phyloP scores from a whole-genome alignment of 2,113 vertebrate species.

The Choloepus hoffmanni region DNA sequence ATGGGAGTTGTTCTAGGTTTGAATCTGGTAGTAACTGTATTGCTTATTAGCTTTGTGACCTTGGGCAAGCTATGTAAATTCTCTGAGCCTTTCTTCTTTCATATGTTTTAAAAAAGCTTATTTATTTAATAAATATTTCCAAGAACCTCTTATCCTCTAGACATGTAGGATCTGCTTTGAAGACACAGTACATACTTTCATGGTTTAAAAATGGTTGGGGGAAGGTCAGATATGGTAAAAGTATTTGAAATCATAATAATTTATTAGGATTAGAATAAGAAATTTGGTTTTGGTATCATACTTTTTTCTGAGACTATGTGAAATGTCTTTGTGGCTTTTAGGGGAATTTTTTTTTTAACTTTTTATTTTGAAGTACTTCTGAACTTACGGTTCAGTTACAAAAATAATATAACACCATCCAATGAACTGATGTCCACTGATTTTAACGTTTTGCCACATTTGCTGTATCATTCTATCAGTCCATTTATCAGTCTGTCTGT shows the following conservation, averaged over 20 bases:
- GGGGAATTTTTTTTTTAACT: not conserved
- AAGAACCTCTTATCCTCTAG: not conserved
- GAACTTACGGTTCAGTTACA: too few relatives aligned
- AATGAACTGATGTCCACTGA: too few relatives aligned
- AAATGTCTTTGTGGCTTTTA: not conserved
- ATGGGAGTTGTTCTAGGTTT: constrained; percentile 41
- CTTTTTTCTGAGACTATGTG: not conserved
- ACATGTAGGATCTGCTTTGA: not conserved
- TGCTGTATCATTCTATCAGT: too few relatives aligned
- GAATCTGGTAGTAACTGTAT: not conserved
- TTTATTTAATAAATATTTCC: constrained; percentile 28
- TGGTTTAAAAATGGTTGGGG: not conserved
- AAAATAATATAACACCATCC: too few relatives aligned
- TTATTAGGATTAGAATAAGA: constrained; percentile 39
- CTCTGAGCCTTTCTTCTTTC: not conserved
- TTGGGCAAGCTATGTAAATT: not conserved
- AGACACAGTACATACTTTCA: not conserved
- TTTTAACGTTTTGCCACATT: too few relatives aligned
- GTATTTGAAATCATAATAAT: constrained; percentile 22
- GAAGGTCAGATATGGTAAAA: not conserved
- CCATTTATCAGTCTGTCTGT: too few relatives aligned
- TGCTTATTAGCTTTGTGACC: not conserved
- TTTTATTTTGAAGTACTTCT: too few relatives aligned
- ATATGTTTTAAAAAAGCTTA: not conserved
- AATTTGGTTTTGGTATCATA: not conserved